These are phyloP conservation scores for Furcula furcula DNA, from an alignment of 2,888 invertebrate genomes.

Conservation along the genomic window DNA sequence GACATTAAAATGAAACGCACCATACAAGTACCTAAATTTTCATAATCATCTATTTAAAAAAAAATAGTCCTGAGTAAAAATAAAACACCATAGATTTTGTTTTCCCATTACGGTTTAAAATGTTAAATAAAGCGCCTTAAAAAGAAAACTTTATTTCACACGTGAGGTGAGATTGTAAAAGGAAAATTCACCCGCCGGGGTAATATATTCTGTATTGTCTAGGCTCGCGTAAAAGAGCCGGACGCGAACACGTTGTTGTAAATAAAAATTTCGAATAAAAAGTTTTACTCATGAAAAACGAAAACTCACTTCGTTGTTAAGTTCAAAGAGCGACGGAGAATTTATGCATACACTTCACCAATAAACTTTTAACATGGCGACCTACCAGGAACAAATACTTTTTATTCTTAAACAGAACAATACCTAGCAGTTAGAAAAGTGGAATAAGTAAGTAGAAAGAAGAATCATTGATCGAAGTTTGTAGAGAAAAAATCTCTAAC, in stretches of 20 bases:
- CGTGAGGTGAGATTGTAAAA: slow-evolving; percentile 17
- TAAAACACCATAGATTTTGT: too few relatives aligned
- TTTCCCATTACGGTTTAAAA: too few relatives aligned
- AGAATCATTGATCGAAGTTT: slow-evolving; percentile 24
- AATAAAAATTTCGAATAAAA: slow-evolving; percentile 2
- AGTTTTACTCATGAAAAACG: slow-evolving; percentile 5
- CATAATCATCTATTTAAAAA: too few relatives aligned
- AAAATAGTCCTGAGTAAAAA: too few relatives aligned
- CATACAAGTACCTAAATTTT: too few relatives aligned
- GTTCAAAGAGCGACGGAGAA: slow-evolving; percentile 9
- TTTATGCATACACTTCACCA: slow-evolving; percentile 14
- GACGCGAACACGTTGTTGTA: slow-evolving; percentile 8
- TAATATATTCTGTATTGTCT: slow-evolving; percentile 26
- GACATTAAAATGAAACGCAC: too few relatives aligned
- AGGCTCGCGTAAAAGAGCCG: slow-evolving; percentile 14
- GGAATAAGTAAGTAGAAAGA: slow-evolving; percentile 9
- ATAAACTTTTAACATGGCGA: slow-evolving; percentile 12
- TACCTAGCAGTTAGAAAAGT: slow-evolving; percentile 8
- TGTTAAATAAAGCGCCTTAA: slow-evolving; percentile 9
- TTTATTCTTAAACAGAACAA: slow-evolving; percentile 10
- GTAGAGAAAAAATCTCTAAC: slow-evolving; percentile 18
- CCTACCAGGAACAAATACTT: slow-evolving; percentile 8
- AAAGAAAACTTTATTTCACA: slow-evolving; percentile 26
- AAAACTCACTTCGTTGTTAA: slow-evolving; percentile 12
- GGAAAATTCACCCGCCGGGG: slow-evolving; percentile 21